Base-by-base conservation (phyloP, 2,113 vertebrate genomes). In the Catharus bicknelli region DNA sequence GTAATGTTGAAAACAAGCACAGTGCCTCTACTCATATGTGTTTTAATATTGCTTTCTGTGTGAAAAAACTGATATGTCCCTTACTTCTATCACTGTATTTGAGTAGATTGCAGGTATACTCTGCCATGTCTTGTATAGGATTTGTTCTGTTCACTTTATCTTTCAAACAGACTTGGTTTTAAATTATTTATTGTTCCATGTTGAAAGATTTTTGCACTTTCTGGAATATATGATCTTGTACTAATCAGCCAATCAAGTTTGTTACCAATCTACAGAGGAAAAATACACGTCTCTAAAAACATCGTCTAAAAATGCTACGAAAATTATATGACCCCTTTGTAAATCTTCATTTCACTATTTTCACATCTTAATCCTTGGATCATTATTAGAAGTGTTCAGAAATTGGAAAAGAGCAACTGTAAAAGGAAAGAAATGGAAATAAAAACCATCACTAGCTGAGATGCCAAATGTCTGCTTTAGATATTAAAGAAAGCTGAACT, bases 231-330 rank as follows among this genome's bases (percentile, higher is more conserved):
- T 10, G 5, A 47, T 8, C n/a, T 76, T 63, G 32, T 42, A 38
- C 9, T 57, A 25, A 11, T 48, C 9, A 40, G 40, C 11, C 40
- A 45, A 16, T 32, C n/a, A 20, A 26, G 5, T 45, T 72, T 58
- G 5, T 53, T 67, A 62, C 8, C 17, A 76, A 25, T 3, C 5
- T 48, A 38, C 5, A 58, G 16, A 38, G 16, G 77, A 75, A 69
- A 68, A 73, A 30, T 20, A 47, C 4, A 38, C 0, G 0, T 48
- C 6, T 74, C 42, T 84, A 50, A 51, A 79, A 79, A 53, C 1
- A n/a, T 0, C 2, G 0, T 59, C 8, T 16, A 48, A 53, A 66
- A 66, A 50, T 25, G 2, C 34, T 23, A 62, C 7, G 3, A 47
- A 91, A 79, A 57, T 66, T 0, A 32, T 27, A 50, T 42, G 7